Conservation (phyloP, 1,140 invertebrate species). For the Drosophila kanapiae region DNA sequence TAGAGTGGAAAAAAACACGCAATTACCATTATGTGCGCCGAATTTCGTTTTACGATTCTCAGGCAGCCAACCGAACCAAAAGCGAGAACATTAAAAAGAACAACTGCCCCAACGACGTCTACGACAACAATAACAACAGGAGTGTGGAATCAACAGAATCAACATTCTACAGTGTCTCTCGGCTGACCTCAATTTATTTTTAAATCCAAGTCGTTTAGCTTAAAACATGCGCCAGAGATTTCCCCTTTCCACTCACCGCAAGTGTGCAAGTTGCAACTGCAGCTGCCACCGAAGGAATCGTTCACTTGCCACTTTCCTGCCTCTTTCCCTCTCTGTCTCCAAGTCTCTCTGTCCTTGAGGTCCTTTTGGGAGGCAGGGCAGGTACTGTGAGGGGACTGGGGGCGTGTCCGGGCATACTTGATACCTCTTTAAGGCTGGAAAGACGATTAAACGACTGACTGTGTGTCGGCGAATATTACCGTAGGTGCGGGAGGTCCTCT, state of each 20-base stretch:
- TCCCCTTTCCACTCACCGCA: background rate
- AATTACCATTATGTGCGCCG: conserved; percentile 81
- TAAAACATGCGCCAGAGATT: conserved; percentile 71
- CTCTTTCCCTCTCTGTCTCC: no score
- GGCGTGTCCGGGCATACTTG: conserved; percentile 6
- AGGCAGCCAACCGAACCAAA: conserved; percentile 50
- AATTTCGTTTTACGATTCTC: conserved; percentile 75
- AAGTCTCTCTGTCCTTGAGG: conserved; percentile 13
- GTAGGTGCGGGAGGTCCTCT: conserved; percentile 5
- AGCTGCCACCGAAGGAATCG: conserved; percentile 13
- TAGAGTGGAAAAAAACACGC: conserved; percentile 80
- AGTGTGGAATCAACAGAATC: conserved; percentile 28
- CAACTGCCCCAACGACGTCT: conserved; percentile 11
- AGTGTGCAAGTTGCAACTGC: conserved; percentile 16
- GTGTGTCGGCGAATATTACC: conserved; percentile 1
- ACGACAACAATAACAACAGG: conserved; percentile 17
- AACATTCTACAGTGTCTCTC: conserved; percentile 55
- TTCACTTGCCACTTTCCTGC: conserved; percentile 23
- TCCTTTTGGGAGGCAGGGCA: background rate
- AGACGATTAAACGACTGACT: conserved; percentile 15
- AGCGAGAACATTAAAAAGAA: conserved; percentile 31
- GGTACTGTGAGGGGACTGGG: background rate
- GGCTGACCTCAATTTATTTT: conserved; percentile 78
- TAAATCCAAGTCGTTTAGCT: conserved; percentile 79
- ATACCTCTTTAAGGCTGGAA: conserved; percentile 17